Evolutionary conservation across 2,888 invertebrate species (phyloP).

Genomic region (Ophraella communa): DNA sequence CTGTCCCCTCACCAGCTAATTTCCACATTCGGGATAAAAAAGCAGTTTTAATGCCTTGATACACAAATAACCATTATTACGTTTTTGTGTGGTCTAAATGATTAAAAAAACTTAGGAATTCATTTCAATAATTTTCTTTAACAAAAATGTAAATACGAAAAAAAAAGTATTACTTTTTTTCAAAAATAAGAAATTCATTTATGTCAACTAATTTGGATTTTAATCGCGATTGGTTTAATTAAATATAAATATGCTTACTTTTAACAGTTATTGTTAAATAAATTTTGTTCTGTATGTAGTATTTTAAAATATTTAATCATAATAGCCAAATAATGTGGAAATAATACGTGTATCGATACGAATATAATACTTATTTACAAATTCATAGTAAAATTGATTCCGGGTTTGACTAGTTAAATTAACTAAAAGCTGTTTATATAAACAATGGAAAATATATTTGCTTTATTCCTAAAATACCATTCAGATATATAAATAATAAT

Average conservation of each 20-base stretch:
- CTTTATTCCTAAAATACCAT: constrained; percentile 20
- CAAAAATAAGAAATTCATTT: too few relatives aligned
- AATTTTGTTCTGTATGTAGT: background rate
- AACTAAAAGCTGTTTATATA: constrained; percentile 32
- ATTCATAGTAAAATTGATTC: constrained; percentile 24
- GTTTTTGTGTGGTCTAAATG: too few relatives aligned
- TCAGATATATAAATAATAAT: constrained; percentile 20
- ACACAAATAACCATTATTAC: too few relatives aligned
- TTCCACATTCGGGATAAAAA: too few relatives aligned
- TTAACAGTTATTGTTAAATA: background rate
- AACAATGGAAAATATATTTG: constrained; percentile 29
- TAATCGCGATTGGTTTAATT: background rate
- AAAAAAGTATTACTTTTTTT: too few relatives aligned
- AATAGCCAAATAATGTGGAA: background rate
- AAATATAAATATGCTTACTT: background rate
- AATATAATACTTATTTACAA: constrained; percentile 2
- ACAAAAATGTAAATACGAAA: too few relatives aligned
- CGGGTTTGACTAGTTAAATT: constrained; percentile 23
- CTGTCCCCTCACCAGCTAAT: too few relatives aligned
- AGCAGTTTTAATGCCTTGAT: too few relatives aligned
- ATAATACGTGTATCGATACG: constrained; percentile 1
- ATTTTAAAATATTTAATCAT: background rate
- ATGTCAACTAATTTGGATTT: too few relatives aligned
- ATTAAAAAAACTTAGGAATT: too few relatives aligned
- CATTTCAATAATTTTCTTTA: too few relatives aligned